phyloP scores from a whole-genome alignment of 2,113 vertebrate genomes.

The Planiliza haematocheilus region DNA sequence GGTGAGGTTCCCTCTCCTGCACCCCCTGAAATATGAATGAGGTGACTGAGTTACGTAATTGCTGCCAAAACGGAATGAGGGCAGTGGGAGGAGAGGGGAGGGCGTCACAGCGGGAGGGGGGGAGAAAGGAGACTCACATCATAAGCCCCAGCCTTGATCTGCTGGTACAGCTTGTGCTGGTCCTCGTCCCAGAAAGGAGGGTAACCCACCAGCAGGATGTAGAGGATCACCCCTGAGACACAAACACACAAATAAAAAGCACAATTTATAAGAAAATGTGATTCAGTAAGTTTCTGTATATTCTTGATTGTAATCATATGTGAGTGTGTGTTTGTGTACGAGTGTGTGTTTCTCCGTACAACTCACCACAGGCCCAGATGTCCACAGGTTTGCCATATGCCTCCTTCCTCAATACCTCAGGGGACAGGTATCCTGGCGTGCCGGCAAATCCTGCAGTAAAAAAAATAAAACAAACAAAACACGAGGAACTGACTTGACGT shows the following conservation, averaged over 20 bases:
- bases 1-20: constrained; percentile 51
- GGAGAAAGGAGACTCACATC: constrained; percentile 86
- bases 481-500: constrained; percentile 37
- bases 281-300: not conserved
- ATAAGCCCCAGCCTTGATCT: constrained; percentile 98
- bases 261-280: constrained; percentile 20
- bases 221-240: constrained; percentile 94
- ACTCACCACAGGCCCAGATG: constrained; percentile 97
- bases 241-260: constrained; percentile 34
- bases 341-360: constrained; percentile 11
- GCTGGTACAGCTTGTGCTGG: constrained; percentile 98
- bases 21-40: constrained; percentile 75
- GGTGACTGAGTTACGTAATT: constrained; percentile 68
- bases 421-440: constrained; percentile 92
- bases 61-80: constrained; percentile 55
- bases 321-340: constrained; percentile 17
- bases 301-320: constrained; percentile 4
- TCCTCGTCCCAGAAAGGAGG: constrained; percentile 99
- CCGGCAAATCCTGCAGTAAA: constrained; percentile 88
- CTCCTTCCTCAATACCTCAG: constrained; percentile 96
- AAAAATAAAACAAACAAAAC: not conserved
- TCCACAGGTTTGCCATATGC: constrained; percentile 98
- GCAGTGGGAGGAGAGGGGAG: constrained; percentile 30
- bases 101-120: constrained; percentile 1
- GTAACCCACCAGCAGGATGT: constrained; percentile 97